Evolutionary conservation across 2,888 invertebrate species (phyloP).

Genomic region (Pandemis corylana): DNA sequence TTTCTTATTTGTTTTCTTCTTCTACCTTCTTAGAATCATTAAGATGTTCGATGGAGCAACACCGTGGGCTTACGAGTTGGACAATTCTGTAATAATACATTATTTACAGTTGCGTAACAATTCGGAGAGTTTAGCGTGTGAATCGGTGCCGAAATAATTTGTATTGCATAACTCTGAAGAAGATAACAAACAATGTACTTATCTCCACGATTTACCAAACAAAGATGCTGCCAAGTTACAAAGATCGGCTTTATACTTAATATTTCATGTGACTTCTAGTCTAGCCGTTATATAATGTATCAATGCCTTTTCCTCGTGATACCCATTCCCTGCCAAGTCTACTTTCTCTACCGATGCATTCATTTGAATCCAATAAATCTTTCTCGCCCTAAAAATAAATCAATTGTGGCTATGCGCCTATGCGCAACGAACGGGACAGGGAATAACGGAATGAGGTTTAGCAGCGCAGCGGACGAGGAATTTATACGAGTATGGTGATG

Average conservation of each 20-base stretch:
- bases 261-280: conserved; percentile 55
- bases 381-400: conserved; percentile 55
- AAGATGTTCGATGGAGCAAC: conserved; percentile 49
- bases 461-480: conserved; percentile 41
- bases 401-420: conserved; percentile 53
- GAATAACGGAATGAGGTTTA: conserved; percentile 44
- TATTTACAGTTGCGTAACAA: conserved; percentile 11
- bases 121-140: conserved; percentile 1
- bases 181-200: conserved; percentile 31
- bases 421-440: conserved; percentile 45
- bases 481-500: conserved; percentile 37
- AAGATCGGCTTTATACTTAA: conserved; percentile 51
- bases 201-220: conserved; percentile 47
- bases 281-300: conserved; percentile 48
- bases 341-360: conserved; percentile 65
- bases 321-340: conserved; percentile 61
- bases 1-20: conserved; percentile 52
- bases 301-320: conserved; percentile 62
- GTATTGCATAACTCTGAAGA: conserved; percentile 23
- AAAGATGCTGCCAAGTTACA: conserved; percentile 57
- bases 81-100: neutral
- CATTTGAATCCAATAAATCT: conserved; percentile 56
- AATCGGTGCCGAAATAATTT: conserved; percentile 10
- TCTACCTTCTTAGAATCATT: conserved; percentile 43
- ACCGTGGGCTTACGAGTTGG: conserved; percentile 6